These are phyloP conservation scores for Cyrtodaria siliqua DNA, from an alignment of 2,888 invertebrate species.

Conservation along the genomic window DNA sequence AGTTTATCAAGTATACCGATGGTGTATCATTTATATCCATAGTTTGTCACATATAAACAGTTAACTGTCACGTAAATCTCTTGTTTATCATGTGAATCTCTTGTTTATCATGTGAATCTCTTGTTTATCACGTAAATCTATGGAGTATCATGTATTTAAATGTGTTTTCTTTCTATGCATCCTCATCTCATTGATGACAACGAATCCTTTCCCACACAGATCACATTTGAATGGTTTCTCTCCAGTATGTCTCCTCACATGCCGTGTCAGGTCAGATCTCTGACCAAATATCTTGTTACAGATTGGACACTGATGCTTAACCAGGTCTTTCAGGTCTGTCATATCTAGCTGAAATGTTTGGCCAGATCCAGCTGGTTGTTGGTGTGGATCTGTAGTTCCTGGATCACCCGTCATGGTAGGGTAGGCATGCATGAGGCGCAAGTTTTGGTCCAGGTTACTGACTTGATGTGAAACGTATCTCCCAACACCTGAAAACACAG, in stretches of 20 bases:
- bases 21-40: too few species aligned
- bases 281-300: slow-evolving; percentile 12
- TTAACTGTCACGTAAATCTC: too few species aligned
- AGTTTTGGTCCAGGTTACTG: too few species aligned
- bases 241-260: slow-evolving; percentile 14
- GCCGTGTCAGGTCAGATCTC: slow-evolving; percentile 12
- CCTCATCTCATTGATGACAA: not conserved
- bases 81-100: too few species aligned
- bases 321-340: not conserved
- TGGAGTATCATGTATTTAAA: too few species aligned
- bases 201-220: slow-evolving; percentile 12
- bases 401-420: not conserved
- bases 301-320: not conserved
- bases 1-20: too few species aligned
- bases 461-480: too few species aligned
- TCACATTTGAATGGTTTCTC: slow-evolving; percentile 18
- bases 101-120: too few species aligned
- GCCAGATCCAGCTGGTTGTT: not conserved
- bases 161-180: slow-evolving; percentile 1
- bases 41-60: too few species aligned
- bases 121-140: too few species aligned
- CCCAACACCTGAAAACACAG: too few species aligned
- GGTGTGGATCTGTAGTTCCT: not conserved
- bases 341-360: not conserved
- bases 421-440: not conserved